Percentiles rank a stretch among this genome's conserved stretches.
phyloP scores from a whole-genome alignment of 1,140 invertebrate species.

The Grapholita molesta region DNA sequence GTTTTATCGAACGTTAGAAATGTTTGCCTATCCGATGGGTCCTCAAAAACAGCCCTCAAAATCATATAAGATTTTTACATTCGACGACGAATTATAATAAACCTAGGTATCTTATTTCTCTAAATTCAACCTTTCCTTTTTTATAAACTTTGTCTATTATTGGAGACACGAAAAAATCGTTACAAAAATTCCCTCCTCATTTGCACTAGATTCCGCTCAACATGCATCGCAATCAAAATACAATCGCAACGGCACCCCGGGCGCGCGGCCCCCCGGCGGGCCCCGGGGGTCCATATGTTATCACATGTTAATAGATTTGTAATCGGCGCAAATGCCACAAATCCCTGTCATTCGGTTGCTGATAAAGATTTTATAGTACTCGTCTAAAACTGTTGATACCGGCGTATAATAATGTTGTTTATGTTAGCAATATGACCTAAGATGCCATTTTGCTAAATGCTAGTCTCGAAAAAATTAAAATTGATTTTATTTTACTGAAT shows the following conservation, averaged over 20 bases:
- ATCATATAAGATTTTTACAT: neutral
- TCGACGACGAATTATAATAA: neutral
- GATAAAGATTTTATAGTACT: neutral
- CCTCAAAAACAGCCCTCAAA: neutral
- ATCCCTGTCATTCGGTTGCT: constrained; percentile 49
- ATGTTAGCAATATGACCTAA: too few relatives aligned
- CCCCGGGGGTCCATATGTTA: constrained; percentile 53
- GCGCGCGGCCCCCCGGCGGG: constrained; percentile 38
- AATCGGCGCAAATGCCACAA: constrained; percentile 63
- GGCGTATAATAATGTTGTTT: too few relatives aligned
- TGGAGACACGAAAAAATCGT: neutral
- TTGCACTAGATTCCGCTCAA: constrained; percentile 5
- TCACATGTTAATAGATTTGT: constrained; percentile 59
- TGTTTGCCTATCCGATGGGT: too few relatives aligned
- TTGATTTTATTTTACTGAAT: too few relatives aligned
- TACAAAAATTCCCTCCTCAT: neutral
- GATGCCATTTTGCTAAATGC: too few relatives aligned
- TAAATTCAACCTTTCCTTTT: neutral
- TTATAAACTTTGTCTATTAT: neutral
- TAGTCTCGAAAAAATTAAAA: too few relatives aligned
- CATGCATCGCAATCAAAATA: neutral
- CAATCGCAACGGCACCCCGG: constrained; percentile 25
- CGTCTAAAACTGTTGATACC: too few relatives aligned
- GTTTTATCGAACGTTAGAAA: too few relatives aligned
- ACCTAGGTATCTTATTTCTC: neutral